Percentiles rank a stretch among this genome's conserved stretches.
Evolutionary conservation across 2,797 vertebrate species (phyloP).

Genomic region (Sparidentex hasta): DNA sequence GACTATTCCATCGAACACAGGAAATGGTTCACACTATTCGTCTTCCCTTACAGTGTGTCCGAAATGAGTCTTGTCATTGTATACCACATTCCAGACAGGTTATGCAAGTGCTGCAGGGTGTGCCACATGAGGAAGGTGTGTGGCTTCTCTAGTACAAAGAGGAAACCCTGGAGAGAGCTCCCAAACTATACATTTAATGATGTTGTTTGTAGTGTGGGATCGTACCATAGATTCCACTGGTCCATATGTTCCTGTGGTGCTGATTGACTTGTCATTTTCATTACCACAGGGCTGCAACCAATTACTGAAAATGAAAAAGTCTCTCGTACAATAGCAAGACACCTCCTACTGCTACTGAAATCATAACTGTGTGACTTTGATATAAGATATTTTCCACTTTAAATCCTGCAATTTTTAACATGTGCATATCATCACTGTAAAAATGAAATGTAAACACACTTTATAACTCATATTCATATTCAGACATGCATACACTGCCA

Average conservation of each 20-base stretch:
- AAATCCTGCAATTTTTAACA: no score
- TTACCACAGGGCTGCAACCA: neutral
- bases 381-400: no score
- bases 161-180: neutral
- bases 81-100: conserved; percentile 48
- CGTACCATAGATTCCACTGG: neutral
- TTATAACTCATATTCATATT: no score
- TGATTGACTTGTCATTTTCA: neutral
- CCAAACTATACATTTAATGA: no score
- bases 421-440: no score
- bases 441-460: no score
- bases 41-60: neutral
- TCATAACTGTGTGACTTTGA: no score
- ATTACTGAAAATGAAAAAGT: no score
- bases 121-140: conserved; percentile 12
- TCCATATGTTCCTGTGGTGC: neutral
- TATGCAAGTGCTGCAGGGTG: conserved; percentile 38
- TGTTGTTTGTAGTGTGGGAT: neutral
- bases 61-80: neutral
- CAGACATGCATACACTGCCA: no score
- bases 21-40: neutral
- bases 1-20: neutral
- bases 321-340: no score
- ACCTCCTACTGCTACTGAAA: no score
- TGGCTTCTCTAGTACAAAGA: neutral